Percentiles rank a stretch among this genome's conserved stretches.
phyloP scores from a whole-genome alignment of 1,140 invertebrate species.

The Papilio xuthus region DNA sequence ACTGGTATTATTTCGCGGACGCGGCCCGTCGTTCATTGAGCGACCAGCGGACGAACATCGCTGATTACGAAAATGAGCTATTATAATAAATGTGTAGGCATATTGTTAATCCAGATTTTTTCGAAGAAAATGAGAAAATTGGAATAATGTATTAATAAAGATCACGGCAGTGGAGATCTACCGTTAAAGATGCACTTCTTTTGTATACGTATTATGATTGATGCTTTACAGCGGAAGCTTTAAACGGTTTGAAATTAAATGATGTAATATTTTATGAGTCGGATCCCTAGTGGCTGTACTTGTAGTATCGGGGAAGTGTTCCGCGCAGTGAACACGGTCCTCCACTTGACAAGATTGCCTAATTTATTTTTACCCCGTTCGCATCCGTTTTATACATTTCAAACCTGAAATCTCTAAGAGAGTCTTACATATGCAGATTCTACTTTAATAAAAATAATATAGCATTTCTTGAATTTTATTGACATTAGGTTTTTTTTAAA shows the following conservation, averaged over 20 bases:
- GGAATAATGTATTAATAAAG: too few species aligned
- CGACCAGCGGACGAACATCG: too few species aligned
- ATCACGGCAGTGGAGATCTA: too few species aligned
- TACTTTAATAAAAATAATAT: neutral
- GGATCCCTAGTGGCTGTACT: neutral
- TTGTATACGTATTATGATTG: neutral
- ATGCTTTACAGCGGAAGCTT: neutral
- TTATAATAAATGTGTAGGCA: too few species aligned
- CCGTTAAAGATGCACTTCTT: neutral
- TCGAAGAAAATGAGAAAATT: too few species aligned
- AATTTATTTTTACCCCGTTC: conserved; percentile 25
- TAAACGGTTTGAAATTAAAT: conserved; percentile 9
- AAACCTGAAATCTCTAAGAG: neutral
- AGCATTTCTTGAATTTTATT: neutral
- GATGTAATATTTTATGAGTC: conserved; percentile 35
- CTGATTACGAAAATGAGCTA: too few species aligned
- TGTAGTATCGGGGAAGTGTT: neutral
- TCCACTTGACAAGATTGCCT: conserved; percentile 31
- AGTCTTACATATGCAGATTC: neutral
- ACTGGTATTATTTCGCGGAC: too few species aligned
- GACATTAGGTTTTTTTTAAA: too few species aligned
- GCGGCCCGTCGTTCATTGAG: too few species aligned
- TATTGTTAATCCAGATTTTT: too few species aligned
- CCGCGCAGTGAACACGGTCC: conserved; percentile 7
- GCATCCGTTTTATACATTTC: conserved; percentile 18